These are phyloP conservation scores for Meda fulgida DNA, from an alignment of 2,797 vertebrate genomes.

Conservation along the genomic window DNA sequence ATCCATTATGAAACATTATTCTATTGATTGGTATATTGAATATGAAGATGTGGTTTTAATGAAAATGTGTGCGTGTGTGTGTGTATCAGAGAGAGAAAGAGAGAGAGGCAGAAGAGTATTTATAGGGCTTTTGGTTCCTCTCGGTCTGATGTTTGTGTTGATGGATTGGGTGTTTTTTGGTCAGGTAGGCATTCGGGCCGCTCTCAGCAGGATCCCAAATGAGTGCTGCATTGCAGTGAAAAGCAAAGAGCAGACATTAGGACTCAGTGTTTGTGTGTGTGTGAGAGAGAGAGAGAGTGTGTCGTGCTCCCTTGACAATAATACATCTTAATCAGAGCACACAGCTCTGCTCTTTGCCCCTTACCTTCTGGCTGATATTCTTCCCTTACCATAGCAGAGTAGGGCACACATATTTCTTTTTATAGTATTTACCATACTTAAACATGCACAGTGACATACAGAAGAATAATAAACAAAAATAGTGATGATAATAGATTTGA, in stretches of 20 bases:
- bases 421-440: conserved; percentile 29
- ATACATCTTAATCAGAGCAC: conserved; percentile 61
- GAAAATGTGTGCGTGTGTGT: conserved; percentile 39
- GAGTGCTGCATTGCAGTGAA: conserved; percentile 68
- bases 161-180: conserved; percentile 62
- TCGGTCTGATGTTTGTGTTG: conserved; percentile 60
- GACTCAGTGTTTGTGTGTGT: conserved; percentile 24
- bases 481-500: background rate
- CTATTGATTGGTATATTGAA: conserved; percentile 54
- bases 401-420: conserved; percentile 25
- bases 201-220: conserved; percentile 57
- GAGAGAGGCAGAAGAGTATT: conserved; percentile 38
- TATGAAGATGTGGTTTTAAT: conserved; percentile 38
- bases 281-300: background rate
- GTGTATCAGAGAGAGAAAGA: background rate
- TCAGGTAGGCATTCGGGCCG: conserved; percentile 56
- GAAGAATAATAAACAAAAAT: background rate
- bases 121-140: conserved; percentile 53
- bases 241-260: conserved; percentile 56
- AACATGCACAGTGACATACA: conserved; percentile 11
- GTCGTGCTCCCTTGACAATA: conserved; percentile 42
- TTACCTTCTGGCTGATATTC: conserved; percentile 55
- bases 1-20: conserved; percentile 53
- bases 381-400: conserved; percentile 47
- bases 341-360: conserved; percentile 41